These are phyloP conservation scores for Brienomyrus longianalis DNA, from an alignment of 2,113 vertebrate species.

Conservation along the genomic window DNA sequence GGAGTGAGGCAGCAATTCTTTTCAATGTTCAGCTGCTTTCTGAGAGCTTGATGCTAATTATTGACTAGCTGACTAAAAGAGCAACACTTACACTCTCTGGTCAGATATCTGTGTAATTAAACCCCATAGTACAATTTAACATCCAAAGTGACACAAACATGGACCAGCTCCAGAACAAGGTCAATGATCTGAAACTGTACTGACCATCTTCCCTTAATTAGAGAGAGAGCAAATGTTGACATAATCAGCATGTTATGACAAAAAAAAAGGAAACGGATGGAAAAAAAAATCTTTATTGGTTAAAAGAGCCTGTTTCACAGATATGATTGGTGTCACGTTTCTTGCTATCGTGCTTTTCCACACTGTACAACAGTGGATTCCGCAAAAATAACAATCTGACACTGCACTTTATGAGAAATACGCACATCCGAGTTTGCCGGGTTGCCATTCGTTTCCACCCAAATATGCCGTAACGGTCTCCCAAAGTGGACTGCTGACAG, in stretches of 20 bases:
- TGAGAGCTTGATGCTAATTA: not conserved
- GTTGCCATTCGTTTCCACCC: slow-evolving; percentile 47
- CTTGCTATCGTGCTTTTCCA: slow-evolving; percentile 74
- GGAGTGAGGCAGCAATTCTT: not conserved
- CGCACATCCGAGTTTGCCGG: slow-evolving; percentile 46
- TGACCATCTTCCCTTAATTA: not conserved
- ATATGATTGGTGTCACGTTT: slow-evolving; percentile 66
- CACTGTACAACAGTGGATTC: slow-evolving; percentile 78
- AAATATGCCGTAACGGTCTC: slow-evolving; percentile 35
- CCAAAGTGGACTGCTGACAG: slow-evolving; percentile 28
- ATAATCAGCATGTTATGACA: not conserved
- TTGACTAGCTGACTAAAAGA: not conserved
- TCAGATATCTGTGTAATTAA: not conserved
- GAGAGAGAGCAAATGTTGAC: not conserved
- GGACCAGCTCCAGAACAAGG: not conserved
- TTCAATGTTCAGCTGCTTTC: not conserved
- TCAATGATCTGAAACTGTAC: not conserved
- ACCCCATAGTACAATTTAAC: not conserved
- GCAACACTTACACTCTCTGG: not conserved
- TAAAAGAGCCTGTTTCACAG: slow-evolving; percentile 75
- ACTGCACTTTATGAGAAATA: slow-evolving; percentile 55
- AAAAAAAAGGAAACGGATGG: slow-evolving; percentile 37
- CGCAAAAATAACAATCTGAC: slow-evolving; percentile 68
- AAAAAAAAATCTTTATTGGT: slow-evolving; percentile 95
- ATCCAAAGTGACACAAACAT: not conserved